phyloP scores from a whole-genome alignment of 2,113 vertebrate genomes.

The Dascyllus trimaculatus region DNA sequence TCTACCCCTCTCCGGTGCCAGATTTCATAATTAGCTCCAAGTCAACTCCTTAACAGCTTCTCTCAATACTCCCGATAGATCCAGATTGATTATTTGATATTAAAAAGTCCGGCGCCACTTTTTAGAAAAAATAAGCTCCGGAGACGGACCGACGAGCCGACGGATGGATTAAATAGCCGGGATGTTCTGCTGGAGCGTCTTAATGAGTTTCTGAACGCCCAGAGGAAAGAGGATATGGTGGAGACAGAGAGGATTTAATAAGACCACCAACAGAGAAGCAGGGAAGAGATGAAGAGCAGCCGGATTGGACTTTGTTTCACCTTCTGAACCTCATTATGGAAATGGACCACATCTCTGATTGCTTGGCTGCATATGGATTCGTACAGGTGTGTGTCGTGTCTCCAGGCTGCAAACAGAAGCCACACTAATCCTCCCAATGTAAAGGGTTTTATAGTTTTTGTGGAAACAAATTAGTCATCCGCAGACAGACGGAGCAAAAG shows the following conservation, averaged over 20 bases:
- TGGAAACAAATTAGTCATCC: slow-evolving; percentile 11
- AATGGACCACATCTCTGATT: slow-evolving; percentile 56
- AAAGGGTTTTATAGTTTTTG: slow-evolving; percentile 17
- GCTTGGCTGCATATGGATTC: slow-evolving; percentile 40
- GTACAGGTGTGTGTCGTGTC: slow-evolving; percentile 3
- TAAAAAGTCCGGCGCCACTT: neutral
- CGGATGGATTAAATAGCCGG: slow-evolving; percentile 34
- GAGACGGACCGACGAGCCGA: slow-evolving; percentile 20
- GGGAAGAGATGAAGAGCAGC: slow-evolving; percentile 45
- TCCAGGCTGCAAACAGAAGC: neutral
- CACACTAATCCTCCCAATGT: neutral
- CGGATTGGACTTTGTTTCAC: slow-evolving; percentile 56
- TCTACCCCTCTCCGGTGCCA: neutral
- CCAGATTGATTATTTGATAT: slow-evolving; percentile 47
- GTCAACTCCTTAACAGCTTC: slow-evolving; percentile 19
- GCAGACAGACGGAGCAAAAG: neutral
- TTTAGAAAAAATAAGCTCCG: slow-evolving; percentile 1
- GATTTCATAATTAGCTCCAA: slow-evolving; percentile 19
- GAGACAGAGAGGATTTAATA: slow-evolving; percentile 67
- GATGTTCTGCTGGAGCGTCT: slow-evolving; percentile 12
- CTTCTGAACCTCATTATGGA: slow-evolving; percentile 73
- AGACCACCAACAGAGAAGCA: slow-evolving; percentile 55
- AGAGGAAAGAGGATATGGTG: slow-evolving; percentile 39
- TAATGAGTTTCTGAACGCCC: slow-evolving; percentile 60
- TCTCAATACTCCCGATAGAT: slow-evolving; percentile 11